Evolutionary conservation across 2,113 vertebrate species (phyloP).

Genomic region (Gnathonemus longibarbis): DNA sequence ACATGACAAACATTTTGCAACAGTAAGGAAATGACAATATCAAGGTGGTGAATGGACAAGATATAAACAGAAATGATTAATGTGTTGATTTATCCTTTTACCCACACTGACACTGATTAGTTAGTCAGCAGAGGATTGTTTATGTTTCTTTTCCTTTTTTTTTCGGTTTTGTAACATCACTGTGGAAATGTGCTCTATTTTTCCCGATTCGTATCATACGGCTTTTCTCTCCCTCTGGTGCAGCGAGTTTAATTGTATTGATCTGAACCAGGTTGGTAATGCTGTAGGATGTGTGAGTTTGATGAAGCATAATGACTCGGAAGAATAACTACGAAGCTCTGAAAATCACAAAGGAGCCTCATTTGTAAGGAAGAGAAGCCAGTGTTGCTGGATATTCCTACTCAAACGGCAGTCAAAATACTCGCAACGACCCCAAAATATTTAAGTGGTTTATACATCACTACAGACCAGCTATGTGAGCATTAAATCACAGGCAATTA

Average conservation of each 20-base stretch:
- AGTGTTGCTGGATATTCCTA: neutral
- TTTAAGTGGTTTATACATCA: neutral
- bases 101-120: neutral
- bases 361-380: neutral
- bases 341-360: neutral
- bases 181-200: neutral
- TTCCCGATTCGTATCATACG: neutral
- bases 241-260: neutral
- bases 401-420: neutral
- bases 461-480: neutral
- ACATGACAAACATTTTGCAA: neutral
- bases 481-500: neutral
- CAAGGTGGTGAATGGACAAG: neutral
- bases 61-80: neutral
- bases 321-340: neutral
- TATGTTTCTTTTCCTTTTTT: neutral
- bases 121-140: neutral
- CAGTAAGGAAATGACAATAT: neutral
- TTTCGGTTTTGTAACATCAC: neutral
- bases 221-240: neutral
- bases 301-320: neutral
- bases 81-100: neutral
- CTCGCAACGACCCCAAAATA: neutral
- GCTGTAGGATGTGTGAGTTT: slow-evolving; percentile 6
- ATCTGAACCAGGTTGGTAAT: neutral